Base-by-base conservation (phyloP, 1,140 invertebrate genomes). In the Anagrus nilaparvatae region DNA sequence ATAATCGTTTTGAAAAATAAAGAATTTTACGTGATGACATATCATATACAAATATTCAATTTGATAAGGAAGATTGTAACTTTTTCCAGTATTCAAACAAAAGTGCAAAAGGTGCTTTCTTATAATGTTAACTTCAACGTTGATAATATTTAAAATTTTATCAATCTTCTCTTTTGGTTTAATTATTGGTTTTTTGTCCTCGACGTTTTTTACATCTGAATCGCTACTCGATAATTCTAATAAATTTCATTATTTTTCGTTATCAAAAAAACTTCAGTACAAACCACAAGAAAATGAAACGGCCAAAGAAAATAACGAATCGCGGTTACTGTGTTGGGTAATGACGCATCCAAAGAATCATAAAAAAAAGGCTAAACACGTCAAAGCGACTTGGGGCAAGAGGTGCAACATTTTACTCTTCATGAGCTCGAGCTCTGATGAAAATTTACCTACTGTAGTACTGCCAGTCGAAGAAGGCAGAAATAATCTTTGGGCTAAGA, bases 321-420 rank as follows among this genome's bases (percentile, higher is more conserved):
- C n/a, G n/a, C 73, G 85, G 32, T 79, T 98, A 0, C 70, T 97
- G 1, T 98, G 95, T 60, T 97, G 93, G 92, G 73, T 99, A 8
- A 89, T 97, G 83, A 98, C 94, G 0, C 79, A 79, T 47, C 93
- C 92, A 5, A 74, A 73, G 25, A 96, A 93, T 58, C 88, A 97
- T 56, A 71, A 88, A 51, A 85, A 76, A 44, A 92, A 92, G 62
- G 93, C 94, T 0, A 75, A 73, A 16, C 89, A 95, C 51, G 89
- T 98, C 0, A 92, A 93, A 61, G 81, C 85, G 3, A 98, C 95
- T 1, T 99, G 95, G 95, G 92, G 87, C 0, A 82, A 83, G 58
- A 69, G 94, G 16, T 97, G 93, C 59, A 95, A 96, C 58, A 81
- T 80, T 43, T 56, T 93, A 2, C 56, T 94, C 0, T 94, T 94